Percentiles rank a stretch among this genome's conserved stretches.
Evolutionary conservation across 2,113 vertebrate genomes (phyloP).

Genomic region (Rhineura floridana): DNA sequence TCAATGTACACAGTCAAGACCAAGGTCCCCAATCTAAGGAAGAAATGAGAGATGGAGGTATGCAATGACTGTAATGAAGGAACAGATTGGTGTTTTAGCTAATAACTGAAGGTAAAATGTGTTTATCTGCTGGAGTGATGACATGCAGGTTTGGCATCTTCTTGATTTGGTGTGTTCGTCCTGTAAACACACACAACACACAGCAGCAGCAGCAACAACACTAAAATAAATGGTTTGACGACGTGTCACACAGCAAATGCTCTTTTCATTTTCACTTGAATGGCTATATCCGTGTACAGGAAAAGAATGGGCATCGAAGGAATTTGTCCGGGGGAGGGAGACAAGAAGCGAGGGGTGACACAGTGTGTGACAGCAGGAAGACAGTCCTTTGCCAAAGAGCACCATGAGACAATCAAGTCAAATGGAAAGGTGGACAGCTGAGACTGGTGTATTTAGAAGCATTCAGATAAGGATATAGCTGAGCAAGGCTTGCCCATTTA

Average conservation of each 20-base stretch:
- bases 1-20: not conserved
- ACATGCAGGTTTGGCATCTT: not conserved
- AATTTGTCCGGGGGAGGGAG: not conserved
- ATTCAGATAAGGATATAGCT: not conserved
- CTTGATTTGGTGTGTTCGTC: not conserved
- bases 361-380: not conserved
- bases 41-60: not conserved
- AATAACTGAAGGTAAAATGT: not conserved
- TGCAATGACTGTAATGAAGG: not conserved
- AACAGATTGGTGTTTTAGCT: not conserved
- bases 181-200: not conserved
- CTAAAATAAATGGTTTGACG: not conserved
- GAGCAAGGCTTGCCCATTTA: not conserved
- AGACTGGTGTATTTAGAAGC: not conserved
- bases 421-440: not conserved
- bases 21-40: not conserved
- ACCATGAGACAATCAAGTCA: not conserved
- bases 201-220: not conserved
- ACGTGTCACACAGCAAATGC: not conserved
- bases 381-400: not conserved
- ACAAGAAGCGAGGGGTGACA: not conserved
- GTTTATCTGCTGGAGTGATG: not conserved
- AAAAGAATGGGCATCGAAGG: not conserved
- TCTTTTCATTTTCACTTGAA: slow-evolving; percentile 1
- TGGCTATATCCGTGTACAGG: not conserved